A percentile compares a stretch with the other conserved stretches of the same genome.
Conservation (phyloP, 2,797 vertebrate species). For the Acipenser oxyrinchus region DNA sequence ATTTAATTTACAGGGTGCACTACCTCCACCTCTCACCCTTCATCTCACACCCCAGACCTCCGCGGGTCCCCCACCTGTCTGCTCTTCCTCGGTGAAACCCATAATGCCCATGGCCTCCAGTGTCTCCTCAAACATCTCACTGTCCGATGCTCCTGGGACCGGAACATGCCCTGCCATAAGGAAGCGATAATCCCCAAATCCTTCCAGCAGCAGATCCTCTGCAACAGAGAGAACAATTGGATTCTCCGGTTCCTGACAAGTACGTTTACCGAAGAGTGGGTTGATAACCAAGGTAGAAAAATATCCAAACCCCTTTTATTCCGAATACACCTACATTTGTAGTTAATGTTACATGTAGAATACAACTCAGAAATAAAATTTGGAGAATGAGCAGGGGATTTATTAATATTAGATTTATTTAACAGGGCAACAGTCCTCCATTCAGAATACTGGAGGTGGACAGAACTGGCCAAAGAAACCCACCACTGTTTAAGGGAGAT, state of each 20-base stretch:
- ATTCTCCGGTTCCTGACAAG: no score
- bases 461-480: background rate
- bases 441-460: background rate
- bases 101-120: constrained; percentile 93
- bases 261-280: no score
- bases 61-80: constrained; percentile 50
- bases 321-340: background rate
- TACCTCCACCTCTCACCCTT: no score
- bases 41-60: background rate
- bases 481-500: background rate
- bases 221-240: constrained; percentile 25
- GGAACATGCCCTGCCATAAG: constrained; percentile 79
- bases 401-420: no score
- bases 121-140: constrained; percentile 88
- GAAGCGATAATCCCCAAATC: constrained; percentile 82
- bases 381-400: no score
- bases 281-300: no score
- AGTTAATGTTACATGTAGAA: background rate
- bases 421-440: no score
- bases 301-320: no score
- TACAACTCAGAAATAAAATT: no score
- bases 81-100: constrained; percentile 83
- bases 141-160: constrained; percentile 78
- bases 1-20: no score
- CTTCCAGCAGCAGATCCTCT: constrained; percentile 86